Conservation (phyloP, 2,113 vertebrate genomes). For the Montifringilla adamsi region DNA sequence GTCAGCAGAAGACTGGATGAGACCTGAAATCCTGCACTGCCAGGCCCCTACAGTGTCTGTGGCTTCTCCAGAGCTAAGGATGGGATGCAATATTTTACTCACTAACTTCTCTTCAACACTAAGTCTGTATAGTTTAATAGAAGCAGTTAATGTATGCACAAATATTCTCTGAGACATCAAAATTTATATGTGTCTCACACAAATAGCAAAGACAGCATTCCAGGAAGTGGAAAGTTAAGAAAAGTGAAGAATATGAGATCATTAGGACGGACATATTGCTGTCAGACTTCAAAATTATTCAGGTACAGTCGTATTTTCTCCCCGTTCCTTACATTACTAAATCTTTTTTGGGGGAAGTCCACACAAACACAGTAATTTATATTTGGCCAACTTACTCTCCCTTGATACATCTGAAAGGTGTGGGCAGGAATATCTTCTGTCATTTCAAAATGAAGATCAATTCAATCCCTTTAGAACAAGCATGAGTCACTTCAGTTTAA, state of each 20-base stretch:
- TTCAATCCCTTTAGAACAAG: background rate
- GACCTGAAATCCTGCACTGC: background rate
- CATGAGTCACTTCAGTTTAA: background rate
- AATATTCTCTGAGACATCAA: background rate
- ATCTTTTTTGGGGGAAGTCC: background rate
- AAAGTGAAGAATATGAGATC: background rate
- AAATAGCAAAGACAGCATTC: background rate
- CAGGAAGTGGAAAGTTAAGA: background rate
- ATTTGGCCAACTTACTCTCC: background rate
- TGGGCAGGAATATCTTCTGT: background rate
- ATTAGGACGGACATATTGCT: background rate
- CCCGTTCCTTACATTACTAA: background rate
- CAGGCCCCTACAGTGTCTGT: rapidly evolving
- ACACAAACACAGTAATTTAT: background rate
- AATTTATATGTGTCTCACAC: background rate
- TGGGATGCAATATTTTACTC: background rate
- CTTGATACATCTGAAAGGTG: background rate
- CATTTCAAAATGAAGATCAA: background rate
- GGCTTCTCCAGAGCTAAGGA: background rate
- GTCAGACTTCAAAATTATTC: background rate
- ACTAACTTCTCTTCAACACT: background rate
- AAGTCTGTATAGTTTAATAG: background rate
- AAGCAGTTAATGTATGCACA: background rate
- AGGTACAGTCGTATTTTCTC: background rate
- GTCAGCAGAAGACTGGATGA: background rate